Evolutionary conservation across 1,140 invertebrate species (phyloP), one percentile per base, ranked within the genome.

Genomic region (Drosophila arawakana): DNA sequence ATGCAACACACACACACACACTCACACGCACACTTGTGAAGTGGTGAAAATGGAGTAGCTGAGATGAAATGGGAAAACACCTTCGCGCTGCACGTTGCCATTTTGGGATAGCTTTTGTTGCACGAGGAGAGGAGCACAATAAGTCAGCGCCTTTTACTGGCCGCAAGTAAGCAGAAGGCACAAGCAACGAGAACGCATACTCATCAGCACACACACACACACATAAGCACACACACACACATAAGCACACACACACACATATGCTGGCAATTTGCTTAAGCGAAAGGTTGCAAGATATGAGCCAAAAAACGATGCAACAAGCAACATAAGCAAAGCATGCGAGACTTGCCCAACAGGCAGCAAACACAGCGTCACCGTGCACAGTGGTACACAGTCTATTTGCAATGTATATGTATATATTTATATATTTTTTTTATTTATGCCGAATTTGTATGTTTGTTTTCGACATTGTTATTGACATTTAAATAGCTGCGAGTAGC

Each of bases 201-300:
- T 77, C 74, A 67, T 73, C 71, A 73, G 50, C 41, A 41, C 65
- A 74, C 58, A 76, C 69, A 57, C 18, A 47, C 71, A 41, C 49
- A 61, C 55, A 58, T 58, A 58, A 30, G 34, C 10, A 63, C 44
- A 50, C 54, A 47, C 39, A 46, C 52, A 71, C 25, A 41, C 18
- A 30, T 13, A 46, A 39, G 30, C 57, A 46, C 52, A 59, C 30
- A 57, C 57, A 66, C 68, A 59, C 13, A 50, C 65, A 71, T 41
- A 55, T 62, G 49, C 66, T 79, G 79, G 83, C 82, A 86, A 88
- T 86, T 86, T 86, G 83, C 82, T 86, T 86, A 82, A 86, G 76
- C 82, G 73, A 79, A 88, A 82, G 58, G 66, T 57, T 75, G 72
- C 61, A 71, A 50, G 73, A 75, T 61, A 76, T 76, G 76, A 67